Conservation (phyloP, 2,797 vertebrate genomes). For the Bucorvus abyssinicus region DNA sequence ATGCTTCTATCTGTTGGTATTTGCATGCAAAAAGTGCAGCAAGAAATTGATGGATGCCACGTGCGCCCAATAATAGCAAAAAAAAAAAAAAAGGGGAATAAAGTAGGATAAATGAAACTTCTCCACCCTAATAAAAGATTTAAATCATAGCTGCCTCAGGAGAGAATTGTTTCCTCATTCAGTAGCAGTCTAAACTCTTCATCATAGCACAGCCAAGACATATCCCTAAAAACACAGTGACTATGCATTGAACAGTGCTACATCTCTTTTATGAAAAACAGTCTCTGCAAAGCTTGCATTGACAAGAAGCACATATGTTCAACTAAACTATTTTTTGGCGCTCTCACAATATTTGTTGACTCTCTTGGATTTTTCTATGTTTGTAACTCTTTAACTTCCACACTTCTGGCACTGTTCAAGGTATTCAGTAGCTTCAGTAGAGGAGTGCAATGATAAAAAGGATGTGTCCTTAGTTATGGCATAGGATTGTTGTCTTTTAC, state of each 20-base stretch:
- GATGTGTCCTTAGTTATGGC: background rate
- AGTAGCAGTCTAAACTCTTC: slow-evolving; percentile 61
- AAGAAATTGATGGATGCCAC: slow-evolving; percentile 15
- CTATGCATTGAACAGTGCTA: slow-evolving; percentile 35
- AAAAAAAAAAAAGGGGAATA: background rate
- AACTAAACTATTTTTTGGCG: slow-evolving; percentile 13
- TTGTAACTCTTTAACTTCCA: slow-evolving; percentile 35
- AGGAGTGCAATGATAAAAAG: background rate
- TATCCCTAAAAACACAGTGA: slow-evolving; percentile 34
- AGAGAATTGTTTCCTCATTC: slow-evolving; percentile 50
- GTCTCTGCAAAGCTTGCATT: slow-evolving; percentile 44
- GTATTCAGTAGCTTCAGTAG: background rate
- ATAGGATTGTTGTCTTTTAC: background rate
- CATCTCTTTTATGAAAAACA: slow-evolving; percentile 58
- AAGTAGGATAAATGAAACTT: slow-evolving; percentile 51
- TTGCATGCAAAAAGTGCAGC: slow-evolving; percentile 19
- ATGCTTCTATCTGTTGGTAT: background rate
- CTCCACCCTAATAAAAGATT: slow-evolving; percentile 30
- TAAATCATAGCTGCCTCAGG: slow-evolving; percentile 54
- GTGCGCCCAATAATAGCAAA: background rate
- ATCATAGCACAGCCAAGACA: slow-evolving; percentile 24
- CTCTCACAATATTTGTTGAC: slow-evolving; percentile 38
- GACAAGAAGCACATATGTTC: slow-evolving; percentile 54
- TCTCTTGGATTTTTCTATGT: slow-evolving; percentile 12
- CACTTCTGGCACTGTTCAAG: background rate